Evolutionary conservation across 2,888 invertebrate genomes (phyloP), one percentile per base, ranked within the genome.

Genomic region (Saturnia pavonia): DNA sequence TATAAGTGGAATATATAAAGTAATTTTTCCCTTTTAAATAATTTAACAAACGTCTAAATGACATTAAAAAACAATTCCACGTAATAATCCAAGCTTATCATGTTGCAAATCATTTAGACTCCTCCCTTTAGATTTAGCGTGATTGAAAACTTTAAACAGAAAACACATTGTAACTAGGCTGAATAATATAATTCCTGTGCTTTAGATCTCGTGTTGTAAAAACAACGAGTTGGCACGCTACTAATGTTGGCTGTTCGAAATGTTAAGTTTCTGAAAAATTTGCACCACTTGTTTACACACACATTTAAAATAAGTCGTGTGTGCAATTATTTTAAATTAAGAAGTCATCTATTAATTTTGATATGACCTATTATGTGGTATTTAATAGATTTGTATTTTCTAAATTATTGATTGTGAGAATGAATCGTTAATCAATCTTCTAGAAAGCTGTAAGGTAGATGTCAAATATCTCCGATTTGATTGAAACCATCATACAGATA

Each of bases 71-170:
- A 77, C 72, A 74, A 73, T 75, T 74, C 75, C 75, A 73, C 74
- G 75, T 74, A 75, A 74, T 76, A 73, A 74, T 65, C n/a, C 25
- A 66, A 66, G 70, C 71, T 76, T 76, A 77, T 79, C n/a, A 40
- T 65, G 79, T 81, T 76, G 72, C 78, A 80, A 83, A 83, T 83
- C 82, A 84, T 86, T 86, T 85, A 85, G 84, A 81, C 82, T 76
- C 77, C 78, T 82, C 73, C 73, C 78, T 76, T n/a, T n/a, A n/a
- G n/a, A n/a, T n/a, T n/a, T 86, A 78, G 89, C 89, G 90, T 90
- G 89, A 34, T 34, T 75, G 78, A 78, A 80, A 85, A 86, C 82
- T 85, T 74, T 78, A 82, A 83, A 67, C 83, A 82, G 82, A 82
- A 77, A 80, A 80, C 80, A 81, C 78, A 81, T 82, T 78, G 80